Base-by-base conservation (phyloP, 1,140 invertebrate species). In the Aphaenogaster floridana region DNA sequence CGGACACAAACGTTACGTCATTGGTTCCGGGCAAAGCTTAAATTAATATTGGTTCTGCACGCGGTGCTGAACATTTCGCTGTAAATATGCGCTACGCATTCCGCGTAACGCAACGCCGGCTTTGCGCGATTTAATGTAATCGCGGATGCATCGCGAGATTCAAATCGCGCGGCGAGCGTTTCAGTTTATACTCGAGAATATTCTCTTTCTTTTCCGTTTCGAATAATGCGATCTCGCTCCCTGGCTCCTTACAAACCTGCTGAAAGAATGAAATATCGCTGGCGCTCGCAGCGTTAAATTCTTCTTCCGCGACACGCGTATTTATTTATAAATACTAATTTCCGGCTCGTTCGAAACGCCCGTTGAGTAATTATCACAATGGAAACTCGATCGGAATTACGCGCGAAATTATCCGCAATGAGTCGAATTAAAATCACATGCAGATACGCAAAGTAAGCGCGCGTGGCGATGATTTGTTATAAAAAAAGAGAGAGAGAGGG, bases 41-140 rank as follows among this genome's bases (percentile, higher is more conserved):
- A 84, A 76, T 84, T 76, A 61, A 84, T 84, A 84, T 84, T 84
- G 59, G 54, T 76, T 61, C 80, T 74, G 54, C 69, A 50, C 34
- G 80, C 69, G 61, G 50, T 84, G 69, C 34, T 74, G 54, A 76
- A 84, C 54, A 74, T 61, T 74, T 74, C 42, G 54, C 34, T 74
- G 80, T 50, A 61, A 84, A 84, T 84, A 50, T 59, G 52, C 68
- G 52, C 39, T 57, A 59, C 42, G 28, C 45, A 59, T 57, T 48
- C 39, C 48, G n/a, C 64, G 50, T 52, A 71, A 71, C 69, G 28
- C 42, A 34, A 48, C 28, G 42, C 42, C 69, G 69, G 69, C 57
- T 84, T 83, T 83, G 61, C 69, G 57, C 80, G 45, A 63, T 72
- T 83, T 83, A 74, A 74, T 45, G 21, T 74, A 83, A 83, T 74